These are phyloP conservation scores for Charina bottae DNA, from an alignment of 2,113 vertebrate species.

Conservation along the genomic window DNA sequence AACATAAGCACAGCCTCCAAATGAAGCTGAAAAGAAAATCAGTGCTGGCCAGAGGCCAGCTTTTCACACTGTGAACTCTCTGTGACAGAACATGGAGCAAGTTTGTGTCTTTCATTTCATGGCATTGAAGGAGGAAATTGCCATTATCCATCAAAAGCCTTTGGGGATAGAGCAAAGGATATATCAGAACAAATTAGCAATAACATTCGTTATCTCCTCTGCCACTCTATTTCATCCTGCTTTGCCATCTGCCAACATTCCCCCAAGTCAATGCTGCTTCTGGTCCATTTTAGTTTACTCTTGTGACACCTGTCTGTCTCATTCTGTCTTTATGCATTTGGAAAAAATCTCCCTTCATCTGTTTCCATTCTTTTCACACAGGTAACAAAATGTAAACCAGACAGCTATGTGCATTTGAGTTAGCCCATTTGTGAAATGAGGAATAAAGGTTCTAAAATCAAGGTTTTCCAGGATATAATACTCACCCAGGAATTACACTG, in stretches of 20 bases:
- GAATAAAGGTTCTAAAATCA: neutral
- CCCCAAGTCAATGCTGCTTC: neutral
- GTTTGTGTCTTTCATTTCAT: neutral
- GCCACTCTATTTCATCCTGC: neutral
- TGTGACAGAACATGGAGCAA: neutral
- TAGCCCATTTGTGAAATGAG: neutral
- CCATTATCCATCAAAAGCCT: neutral
- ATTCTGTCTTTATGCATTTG: conserved; percentile 1
- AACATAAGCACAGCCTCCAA: conserved; percentile 1
- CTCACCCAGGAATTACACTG: neutral
- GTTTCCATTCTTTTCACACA: neutral
- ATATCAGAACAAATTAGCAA: neutral
- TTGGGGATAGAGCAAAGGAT: neutral
- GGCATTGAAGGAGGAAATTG: neutral
- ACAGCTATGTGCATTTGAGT: neutral
- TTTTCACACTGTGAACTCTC: neutral
- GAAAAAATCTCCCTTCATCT: neutral
- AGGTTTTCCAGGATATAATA: neutral
- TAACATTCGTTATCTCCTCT: neutral
- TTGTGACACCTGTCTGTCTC: neutral
- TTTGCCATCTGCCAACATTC: neutral
- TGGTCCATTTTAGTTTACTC: neutral
- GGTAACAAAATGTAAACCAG: neutral
- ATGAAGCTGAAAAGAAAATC: conserved; percentile 1
- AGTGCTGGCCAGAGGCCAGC: neutral